These are phyloP conservation scores for Scolopax bukidnonensis DNA, from an alignment of 2,797 vertebrate species.

Conservation along the genomic window DNA sequence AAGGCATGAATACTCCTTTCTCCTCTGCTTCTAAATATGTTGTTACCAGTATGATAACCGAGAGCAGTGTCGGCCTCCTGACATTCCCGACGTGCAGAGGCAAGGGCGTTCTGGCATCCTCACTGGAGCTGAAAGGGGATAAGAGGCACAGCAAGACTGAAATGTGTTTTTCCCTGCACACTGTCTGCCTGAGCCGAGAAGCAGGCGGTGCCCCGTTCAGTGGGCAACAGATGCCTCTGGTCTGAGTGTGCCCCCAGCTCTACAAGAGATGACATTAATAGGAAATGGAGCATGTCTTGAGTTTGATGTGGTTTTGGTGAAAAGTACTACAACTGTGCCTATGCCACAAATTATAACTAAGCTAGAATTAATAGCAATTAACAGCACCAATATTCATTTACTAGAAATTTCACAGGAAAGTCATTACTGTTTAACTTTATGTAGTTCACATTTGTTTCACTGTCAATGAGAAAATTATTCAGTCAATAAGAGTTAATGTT, in stretches of 20 bases:
- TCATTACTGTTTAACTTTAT: not conserved
- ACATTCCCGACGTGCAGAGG: not conserved
- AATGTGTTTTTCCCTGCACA: not conserved
- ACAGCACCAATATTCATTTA: not conserved
- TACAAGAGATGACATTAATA: not conserved
- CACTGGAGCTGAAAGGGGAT: not conserved
- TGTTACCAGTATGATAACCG: not conserved
- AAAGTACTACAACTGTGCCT: not conserved
- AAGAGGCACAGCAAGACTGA: not conserved
- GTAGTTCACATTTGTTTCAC: slow-evolving; percentile 16
- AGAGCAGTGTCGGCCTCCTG: not conserved
- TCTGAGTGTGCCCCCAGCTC: slow-evolving; percentile 5
- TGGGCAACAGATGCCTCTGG: slow-evolving; percentile 22
- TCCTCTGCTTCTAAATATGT: not conserved
- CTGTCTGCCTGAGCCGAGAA: not conserved
- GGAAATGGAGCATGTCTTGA: slow-evolving; percentile 43
- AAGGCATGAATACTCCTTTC: not conserved
- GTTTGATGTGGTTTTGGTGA: not conserved
- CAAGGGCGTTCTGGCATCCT: not conserved
- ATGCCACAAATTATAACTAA: not conserved
- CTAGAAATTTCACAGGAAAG: slow-evolving; percentile 1
- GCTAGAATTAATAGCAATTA: slow-evolving; percentile 39
- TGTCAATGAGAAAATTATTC: slow-evolving; percentile 38
- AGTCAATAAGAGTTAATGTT: slow-evolving; percentile 24
- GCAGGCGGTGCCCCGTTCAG: not conserved